These are phyloP conservation scores for Eupithecia dodoneata DNA, from an alignment of 2,888 invertebrate species.

Conservation along the genomic window DNA sequence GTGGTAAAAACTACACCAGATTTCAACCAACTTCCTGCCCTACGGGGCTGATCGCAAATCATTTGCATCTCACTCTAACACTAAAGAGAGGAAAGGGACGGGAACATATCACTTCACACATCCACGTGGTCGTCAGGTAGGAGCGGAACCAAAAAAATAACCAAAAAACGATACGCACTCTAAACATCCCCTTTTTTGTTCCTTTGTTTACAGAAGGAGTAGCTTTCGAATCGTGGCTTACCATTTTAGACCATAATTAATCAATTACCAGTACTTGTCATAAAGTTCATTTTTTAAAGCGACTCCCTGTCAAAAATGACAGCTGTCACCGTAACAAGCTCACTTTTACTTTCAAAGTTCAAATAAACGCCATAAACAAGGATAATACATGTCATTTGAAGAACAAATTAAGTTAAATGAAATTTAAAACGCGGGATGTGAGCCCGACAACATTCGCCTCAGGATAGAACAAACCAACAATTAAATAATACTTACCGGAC, in stretches of 20 bases:
- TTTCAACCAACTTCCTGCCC: conserved; percentile 80
- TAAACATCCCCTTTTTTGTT: conserved; percentile 80
- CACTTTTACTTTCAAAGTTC: conserved; percentile 35
- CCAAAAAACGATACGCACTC: conserved; percentile 73
- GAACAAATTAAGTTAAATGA: conserved; percentile 55
- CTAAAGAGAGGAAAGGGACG: conserved; percentile 56
- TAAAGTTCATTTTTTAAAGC: not conserved
- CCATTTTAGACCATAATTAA: conserved; percentile 50
- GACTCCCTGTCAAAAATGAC: conserved; percentile 37
- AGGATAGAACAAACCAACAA: conserved; percentile 74
- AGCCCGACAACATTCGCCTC: conserved; percentile 59
- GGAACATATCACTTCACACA: conserved; percentile 62
- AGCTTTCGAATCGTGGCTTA: conserved; percentile 71
- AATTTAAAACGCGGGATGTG: conserved; percentile 56
- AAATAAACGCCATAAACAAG: conserved; percentile 38
- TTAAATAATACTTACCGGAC: conserved; percentile 81
- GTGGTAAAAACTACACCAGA: conserved; percentile 79
- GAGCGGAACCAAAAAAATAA: conserved; percentile 76
- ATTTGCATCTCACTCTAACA: conserved; percentile 56
- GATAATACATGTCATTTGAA: conserved; percentile 50
- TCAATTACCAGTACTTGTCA: conserved; percentile 31
- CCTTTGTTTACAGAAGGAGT: conserved; percentile 77
- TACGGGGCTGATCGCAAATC: conserved; percentile 65
- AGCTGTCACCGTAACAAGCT: conserved; percentile 37
- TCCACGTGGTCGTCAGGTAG: conserved; percentile 80